A percentile compares a stretch with the other conserved stretches of the same genome.
These are phyloP conservation scores for Acanthosepion esculentum DNA, from an alignment of 2,888 invertebrate species.

Conservation along the genomic window DNA sequence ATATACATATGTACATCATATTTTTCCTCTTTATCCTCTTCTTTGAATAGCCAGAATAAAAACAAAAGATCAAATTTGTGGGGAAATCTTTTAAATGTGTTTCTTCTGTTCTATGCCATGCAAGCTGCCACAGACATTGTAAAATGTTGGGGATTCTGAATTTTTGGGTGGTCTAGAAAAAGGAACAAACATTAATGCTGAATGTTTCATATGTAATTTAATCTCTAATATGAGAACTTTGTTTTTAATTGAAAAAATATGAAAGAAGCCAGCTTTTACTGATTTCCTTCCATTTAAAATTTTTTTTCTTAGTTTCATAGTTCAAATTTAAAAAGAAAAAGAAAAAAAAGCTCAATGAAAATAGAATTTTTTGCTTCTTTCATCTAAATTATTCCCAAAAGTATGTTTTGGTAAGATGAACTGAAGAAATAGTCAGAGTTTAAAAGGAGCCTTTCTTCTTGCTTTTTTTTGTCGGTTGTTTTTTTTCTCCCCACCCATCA, in stretches of 20 bases:
- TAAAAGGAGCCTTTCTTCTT: neutral
- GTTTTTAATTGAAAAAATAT: neutral
- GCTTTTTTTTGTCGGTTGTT: neutral
- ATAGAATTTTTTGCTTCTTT: neutral
- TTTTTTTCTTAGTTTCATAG: neutral
- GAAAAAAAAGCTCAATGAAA: neutral
- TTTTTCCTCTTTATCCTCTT: neutral
- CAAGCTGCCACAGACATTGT: conserved; percentile 6
- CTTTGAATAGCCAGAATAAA: neutral
- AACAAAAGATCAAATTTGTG: neutral
- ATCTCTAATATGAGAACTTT: neutral
- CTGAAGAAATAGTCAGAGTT: neutral
- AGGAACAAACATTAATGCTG: neutral
- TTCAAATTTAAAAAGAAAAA: neutral
- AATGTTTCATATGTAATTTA: neutral
- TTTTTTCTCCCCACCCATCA: no score
- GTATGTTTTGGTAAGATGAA: neutral
- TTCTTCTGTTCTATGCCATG: neutral
- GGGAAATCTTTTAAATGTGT: neutral
- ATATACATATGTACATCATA: neutral
- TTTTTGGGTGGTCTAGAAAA: neutral
- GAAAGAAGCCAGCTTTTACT: neutral
- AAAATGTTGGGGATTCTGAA: neutral
- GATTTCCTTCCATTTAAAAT: neutral
- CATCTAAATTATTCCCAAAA: neutral